A percentile compares a stretch with the other conserved stretches of the same genome.
Evolutionary conservation across 2,797 vertebrate genomes (phyloP).

Genomic region (Sebastes umbrosus): DNA sequence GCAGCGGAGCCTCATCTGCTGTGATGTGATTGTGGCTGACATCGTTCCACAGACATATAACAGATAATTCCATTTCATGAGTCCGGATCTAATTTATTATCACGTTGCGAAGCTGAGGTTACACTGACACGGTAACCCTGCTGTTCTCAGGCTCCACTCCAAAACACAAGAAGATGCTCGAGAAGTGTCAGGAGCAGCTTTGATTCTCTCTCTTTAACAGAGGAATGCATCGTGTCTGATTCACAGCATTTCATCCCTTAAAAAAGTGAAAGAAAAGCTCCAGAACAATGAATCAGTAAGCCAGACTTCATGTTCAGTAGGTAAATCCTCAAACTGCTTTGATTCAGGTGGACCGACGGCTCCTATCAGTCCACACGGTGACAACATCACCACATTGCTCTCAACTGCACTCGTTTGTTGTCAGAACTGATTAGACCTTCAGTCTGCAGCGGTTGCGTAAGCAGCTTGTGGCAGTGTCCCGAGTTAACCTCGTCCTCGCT

Average conservation of each 20-base stretch:
- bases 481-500: not conserved
- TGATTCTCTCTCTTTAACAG: not conserved
- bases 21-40: slow-evolving; percentile 20
- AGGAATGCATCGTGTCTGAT: not conserved
- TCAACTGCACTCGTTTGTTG: not conserved
- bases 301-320: not conserved
- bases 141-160: not conserved
- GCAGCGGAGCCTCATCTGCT: slow-evolving; percentile 6
- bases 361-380: not conserved
- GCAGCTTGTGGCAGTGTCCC: slow-evolving; percentile 11
- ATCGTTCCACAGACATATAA: not conserved
- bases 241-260: not conserved
- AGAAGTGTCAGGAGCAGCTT: not conserved
- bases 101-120: not conserved
- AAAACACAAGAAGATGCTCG: not conserved
- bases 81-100: slow-evolving; percentile 15
- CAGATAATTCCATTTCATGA: slow-evolving; percentile 16
- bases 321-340: not conserved
- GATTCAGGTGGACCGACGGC: not conserved
- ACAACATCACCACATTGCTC: not conserved
- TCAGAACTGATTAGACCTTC: not conserved
- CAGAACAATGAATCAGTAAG: not conserved
- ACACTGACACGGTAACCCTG: not conserved
- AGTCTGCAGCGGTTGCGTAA: slow-evolving; percentile 9
- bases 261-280: not conserved